Evolutionary conservation across 1,140 invertebrate genomes (phyloP).

Genomic region (Proales similis): DNA sequence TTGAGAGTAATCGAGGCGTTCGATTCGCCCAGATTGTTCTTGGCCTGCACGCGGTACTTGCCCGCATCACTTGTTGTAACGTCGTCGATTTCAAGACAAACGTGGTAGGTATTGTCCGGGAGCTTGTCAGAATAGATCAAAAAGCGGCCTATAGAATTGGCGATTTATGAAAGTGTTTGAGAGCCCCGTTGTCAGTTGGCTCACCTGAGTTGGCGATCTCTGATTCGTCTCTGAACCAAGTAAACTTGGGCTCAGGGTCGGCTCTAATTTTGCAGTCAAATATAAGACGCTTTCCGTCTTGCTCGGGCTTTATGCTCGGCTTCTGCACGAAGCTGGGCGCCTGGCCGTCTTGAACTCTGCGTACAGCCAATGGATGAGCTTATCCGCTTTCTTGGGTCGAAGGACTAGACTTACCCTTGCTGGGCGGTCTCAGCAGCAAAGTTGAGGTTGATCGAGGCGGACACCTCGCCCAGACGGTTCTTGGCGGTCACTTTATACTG

Average conservation of each 20-base stretch:
- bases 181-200: too few species aligned
- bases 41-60: slow-evolving; percentile 90
- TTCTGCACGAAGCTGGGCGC: slow-evolving; percentile 95
- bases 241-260: slow-evolving; percentile 74
- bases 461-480: slow-evolving; percentile 89
- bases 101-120: slow-evolving; percentile 27
- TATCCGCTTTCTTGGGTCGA: neutral
- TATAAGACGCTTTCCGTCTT: slow-evolving; percentile 81
- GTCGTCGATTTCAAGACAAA: slow-evolving; percentile 60
- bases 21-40: slow-evolving; percentile 89
- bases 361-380: neutral
- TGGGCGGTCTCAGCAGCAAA: slow-evolving; percentile 62
- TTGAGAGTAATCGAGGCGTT: slow-evolving; percentile 91
- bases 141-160: slow-evolving; percentile 20
- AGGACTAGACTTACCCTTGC: slow-evolving; percentile 12
- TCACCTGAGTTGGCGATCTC: slow-evolving; percentile 52
- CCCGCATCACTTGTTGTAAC: slow-evolving; percentile 92
- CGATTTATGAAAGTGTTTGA: too few species aligned
- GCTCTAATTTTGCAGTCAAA: slow-evolving; percentile 88
- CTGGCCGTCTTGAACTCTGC: slow-evolving; percentile 65
- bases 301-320: slow-evolving; percentile 88
- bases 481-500: slow-evolving; percentile 90
- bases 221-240: slow-evolving; percentile 79
- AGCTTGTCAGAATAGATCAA: slow-evolving; percentile 35
- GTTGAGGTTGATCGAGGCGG: slow-evolving; percentile 89